Base-by-base conservation (phyloP, 1,140 invertebrate species). In the Rhynchophorus ferrugineus region DNA sequence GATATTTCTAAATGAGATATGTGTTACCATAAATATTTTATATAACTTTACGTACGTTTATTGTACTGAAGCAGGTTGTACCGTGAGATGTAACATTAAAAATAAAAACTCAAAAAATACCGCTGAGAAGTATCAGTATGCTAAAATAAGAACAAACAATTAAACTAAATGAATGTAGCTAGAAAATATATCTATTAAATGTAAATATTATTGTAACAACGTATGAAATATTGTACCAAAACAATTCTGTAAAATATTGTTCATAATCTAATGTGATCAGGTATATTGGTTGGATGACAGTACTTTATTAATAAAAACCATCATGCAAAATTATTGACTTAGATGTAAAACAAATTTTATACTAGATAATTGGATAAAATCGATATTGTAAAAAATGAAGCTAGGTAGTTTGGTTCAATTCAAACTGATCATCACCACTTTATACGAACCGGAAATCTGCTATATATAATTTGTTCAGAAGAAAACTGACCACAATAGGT, bases 11-110 rank as follows among this genome's bases (percentile, higher is more conserved):
- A 19, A 29, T 33, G 20, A 44, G 22, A 49, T 54, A 55, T 44
- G 22, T 54, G 52, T 55, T 55, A 55, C 53, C 53, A 55, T 55
- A 39, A 47, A 41, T 44, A 45, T 42, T 42, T 47, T 14, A 45
- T 52, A 52, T 45, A 52, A 44, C 46, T 47, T 36, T 21, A 54
- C 18, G 38, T 41, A 20, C 47, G 51, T 54, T 53, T 18, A 33
- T 38, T 54, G 51, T 54, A 42, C 44, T 22, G 35, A 36, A 14
- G 13, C 7, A 47, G n/a, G 19, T 19, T 33, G 6, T 29, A 29
- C 24, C 5, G 11, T 11, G 24, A n/a, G n/a, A n/a, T n/a, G n/a
- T n/a, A n/a, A 11, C 24, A 29, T 11, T 29, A 29, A 29, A 29
- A 6, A 29, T 29, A 29, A 29, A 29, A 29, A 29, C 5, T 11